Conservation (phyloP, 2,888 invertebrate genomes). For the Drosophila borealis region DNA sequence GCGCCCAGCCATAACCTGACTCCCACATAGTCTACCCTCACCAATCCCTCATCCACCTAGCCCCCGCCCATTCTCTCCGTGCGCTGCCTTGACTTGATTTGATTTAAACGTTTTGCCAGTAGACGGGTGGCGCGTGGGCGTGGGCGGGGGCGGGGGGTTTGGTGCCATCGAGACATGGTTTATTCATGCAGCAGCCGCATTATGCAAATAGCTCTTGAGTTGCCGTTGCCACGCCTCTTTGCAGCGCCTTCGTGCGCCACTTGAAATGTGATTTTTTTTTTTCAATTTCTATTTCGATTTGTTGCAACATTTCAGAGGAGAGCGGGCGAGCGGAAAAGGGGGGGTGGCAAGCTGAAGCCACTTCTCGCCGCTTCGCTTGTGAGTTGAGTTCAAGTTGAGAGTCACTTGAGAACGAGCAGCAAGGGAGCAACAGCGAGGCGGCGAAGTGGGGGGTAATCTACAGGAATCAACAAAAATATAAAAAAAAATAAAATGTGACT, state of each 20-base stretch:
- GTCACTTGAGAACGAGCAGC: slow-evolving; percentile 47
- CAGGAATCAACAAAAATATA: slow-evolving; percentile 7
- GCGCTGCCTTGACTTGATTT: slow-evolving; percentile 57
- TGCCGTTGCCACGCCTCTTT: slow-evolving; percentile 47
- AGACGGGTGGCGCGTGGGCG: too few species aligned
- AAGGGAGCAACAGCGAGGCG: neutral
- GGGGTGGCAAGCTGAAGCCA: slow-evolving; percentile 29
- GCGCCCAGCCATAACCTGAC: slow-evolving; percentile 52
- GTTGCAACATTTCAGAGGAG: slow-evolving; percentile 61
- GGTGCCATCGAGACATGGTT: slow-evolving; percentile 69
- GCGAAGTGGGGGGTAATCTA: neutral
- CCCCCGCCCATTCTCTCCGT: neutral
- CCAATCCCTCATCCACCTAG: neutral
- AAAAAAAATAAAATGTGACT: slow-evolving; percentile 22
- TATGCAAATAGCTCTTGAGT: slow-evolving; percentile 72
- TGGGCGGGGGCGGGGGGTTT: neutral
- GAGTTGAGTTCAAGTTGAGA: slow-evolving; percentile 64
- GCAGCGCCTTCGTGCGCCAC: slow-evolving; percentile 57
- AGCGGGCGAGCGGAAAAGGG: slow-evolving; percentile 12
- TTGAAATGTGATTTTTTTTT: slow-evolving; percentile 75
- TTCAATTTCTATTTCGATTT: slow-evolving; percentile 74
- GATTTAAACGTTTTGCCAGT: slow-evolving; percentile 71
- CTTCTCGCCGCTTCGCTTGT: slow-evolving; percentile 58
- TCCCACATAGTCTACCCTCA: slow-evolving; percentile 2
- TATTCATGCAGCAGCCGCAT: slow-evolving; percentile 79